Percentiles rank a stretch among this genome's conserved stretches.
Conservation (phyloP, 2,797 vertebrate species). For the Crocodylus rhombifer region DNA sequence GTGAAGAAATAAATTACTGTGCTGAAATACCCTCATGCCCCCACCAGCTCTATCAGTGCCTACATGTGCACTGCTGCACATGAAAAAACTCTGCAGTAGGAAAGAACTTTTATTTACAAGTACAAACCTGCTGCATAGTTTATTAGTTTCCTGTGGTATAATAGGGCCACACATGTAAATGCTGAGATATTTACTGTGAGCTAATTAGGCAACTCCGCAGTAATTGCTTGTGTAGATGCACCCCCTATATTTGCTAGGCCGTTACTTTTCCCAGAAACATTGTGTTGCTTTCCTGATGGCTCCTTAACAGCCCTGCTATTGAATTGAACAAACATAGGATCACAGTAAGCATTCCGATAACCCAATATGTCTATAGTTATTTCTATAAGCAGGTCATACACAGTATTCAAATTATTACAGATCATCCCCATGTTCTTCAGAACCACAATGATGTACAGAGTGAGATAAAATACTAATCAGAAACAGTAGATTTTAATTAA, state of each 20-base stretch:
- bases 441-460: not conserved
- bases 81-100: too few relatives aligned
- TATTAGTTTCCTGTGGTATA: too few relatives aligned
- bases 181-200: too few relatives aligned
- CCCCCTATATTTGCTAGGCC: not conserved
- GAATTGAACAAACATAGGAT: not conserved
- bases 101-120: too few relatives aligned
- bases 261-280: not conserved
- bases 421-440: not conserved
- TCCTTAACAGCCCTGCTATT: not conserved
- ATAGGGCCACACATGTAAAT: too few relatives aligned
- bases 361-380: not conserved
- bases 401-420: not conserved
- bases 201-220: too few relatives aligned
- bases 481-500: constrained; percentile 5
- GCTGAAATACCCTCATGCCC: too few relatives aligned
- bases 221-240: too few relatives aligned
- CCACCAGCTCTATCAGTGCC: too few relatives aligned
- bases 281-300: not conserved
- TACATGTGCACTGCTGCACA: too few relatives aligned
- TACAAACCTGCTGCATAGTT: too few relatives aligned
- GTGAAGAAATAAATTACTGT: too few relatives aligned
- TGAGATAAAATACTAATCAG: constrained; percentile 26
- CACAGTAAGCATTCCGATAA: not conserved
- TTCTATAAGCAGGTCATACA: not conserved